Conservation (phyloP, 2,888 invertebrate species). For the Trichacis sp. region DNA sequence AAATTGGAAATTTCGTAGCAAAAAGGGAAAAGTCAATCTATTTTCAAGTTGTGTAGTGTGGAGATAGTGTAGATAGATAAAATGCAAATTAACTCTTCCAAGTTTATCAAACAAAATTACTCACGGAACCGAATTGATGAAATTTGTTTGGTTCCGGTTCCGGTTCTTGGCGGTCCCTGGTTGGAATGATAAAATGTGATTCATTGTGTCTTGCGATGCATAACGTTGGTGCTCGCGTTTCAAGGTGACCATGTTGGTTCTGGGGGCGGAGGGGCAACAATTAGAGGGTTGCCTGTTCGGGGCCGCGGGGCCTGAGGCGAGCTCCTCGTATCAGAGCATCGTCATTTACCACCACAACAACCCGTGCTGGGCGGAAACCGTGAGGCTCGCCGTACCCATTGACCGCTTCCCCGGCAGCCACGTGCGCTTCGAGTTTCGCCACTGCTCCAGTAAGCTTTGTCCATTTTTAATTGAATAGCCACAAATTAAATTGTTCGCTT, state of each 20-base stretch:
- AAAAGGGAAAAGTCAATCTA: no score
- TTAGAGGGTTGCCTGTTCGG: slow-evolving; percentile 83
- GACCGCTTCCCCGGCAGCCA: slow-evolving; percentile 94
- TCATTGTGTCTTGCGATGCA: no score
- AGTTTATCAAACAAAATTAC: background rate
- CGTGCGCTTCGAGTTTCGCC: slow-evolving; percentile 90
- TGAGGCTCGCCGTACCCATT: slow-evolving; percentile 88
- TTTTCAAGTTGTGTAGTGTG: no score
- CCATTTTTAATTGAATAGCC: background rate
- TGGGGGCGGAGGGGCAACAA: slow-evolving; percentile 81
- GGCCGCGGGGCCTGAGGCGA: slow-evolving; percentile 84
- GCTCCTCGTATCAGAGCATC: slow-evolving; percentile 84
- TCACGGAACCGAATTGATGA: no score
- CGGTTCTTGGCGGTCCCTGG: no score
- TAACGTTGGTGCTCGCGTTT: no score
- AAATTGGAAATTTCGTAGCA: no score
- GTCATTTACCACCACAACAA: slow-evolving; percentile 95
- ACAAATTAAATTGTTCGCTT: no score
- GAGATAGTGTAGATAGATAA: no score
- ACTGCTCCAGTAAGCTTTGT: slow-evolving; percentile 85
- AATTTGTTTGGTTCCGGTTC: no score
- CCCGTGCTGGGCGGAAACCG: slow-evolving; percentile 92
- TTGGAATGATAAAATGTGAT: no score
- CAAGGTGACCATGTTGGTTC: slow-evolving; percentile 80
- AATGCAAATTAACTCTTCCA: no score